phyloP scores from a whole-genome alignment of 2,113 vertebrate genomes.

The Rhinopomastus cyanomelas region DNA sequence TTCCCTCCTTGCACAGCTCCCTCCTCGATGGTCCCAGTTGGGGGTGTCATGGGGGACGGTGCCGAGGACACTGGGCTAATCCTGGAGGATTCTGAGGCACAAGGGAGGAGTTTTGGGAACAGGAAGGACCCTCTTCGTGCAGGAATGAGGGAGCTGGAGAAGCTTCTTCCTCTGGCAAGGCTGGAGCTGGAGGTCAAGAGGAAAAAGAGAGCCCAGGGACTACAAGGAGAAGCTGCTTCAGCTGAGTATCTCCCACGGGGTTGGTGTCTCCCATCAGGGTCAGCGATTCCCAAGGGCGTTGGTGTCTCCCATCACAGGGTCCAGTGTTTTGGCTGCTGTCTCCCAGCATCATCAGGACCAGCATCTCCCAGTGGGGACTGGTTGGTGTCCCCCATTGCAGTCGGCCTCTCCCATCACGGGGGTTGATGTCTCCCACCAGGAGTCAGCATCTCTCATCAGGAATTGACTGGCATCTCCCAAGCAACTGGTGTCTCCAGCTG shows the following conservation, averaged over 20 bases:
- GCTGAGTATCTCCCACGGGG: rapidly evolving
- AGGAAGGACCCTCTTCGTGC: background rate
- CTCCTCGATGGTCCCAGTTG: rapidly evolving
- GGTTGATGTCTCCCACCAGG: too few species aligned
- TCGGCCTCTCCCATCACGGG: too few species aligned
- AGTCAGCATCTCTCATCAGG: too few species aligned
- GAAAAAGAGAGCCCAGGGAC: background rate
- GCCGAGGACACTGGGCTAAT: rapidly evolving
- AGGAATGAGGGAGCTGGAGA: background rate
- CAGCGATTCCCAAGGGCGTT: too few species aligned
- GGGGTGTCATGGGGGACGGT: background rate
- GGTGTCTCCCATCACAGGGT: too few species aligned
- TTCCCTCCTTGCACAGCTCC: background rate
- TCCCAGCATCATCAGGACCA: too few species aligned
- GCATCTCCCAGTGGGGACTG: too few species aligned
- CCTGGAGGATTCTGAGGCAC: background rate
- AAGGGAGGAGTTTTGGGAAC: background rate
- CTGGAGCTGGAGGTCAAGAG: rapidly evolving
- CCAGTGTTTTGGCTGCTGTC: too few species aligned
- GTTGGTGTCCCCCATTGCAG: too few species aligned
- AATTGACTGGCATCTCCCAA: too few species aligned
- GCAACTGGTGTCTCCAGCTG: too few species aligned
- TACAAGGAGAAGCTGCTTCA: background rate
- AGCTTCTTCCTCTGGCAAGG: background rate
- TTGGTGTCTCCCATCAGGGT: too few species aligned